Conservation (phyloP, 2,797 vertebrate genomes). For the Tadarida brasiliensis region DNA sequence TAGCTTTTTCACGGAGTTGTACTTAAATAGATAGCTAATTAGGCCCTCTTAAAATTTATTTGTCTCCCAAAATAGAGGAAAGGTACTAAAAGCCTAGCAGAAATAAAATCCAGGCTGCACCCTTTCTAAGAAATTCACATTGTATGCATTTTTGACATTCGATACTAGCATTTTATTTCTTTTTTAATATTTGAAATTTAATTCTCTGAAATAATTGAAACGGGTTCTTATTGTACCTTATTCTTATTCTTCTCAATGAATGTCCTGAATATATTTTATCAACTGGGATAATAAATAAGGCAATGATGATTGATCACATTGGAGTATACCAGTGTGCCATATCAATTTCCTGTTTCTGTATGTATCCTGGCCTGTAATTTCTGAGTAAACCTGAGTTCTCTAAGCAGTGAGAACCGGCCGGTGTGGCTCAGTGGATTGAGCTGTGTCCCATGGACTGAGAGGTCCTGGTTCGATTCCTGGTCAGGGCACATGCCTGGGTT, state of each 20-base stretch:
- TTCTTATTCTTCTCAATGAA: not conserved
- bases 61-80: conserved; percentile 73
- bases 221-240: not conserved
- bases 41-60: conserved; percentile 57
- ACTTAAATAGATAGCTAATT: conserved; percentile 73
- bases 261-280: not conserved
- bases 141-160: conserved; percentile 57
- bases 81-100: conserved; percentile 31
- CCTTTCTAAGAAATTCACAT: conserved; percentile 59
- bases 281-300: not conserved
- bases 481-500: too few species aligned
- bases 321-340: not conserved
- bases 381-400: not conserved
- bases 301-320: not conserved
- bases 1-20: conserved; percentile 47
- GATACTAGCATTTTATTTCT: conserved; percentile 51
- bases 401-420: too few species aligned
- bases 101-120: not conserved
- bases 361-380: not conserved
- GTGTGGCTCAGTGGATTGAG: too few species aligned
- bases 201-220: conserved; percentile 51
- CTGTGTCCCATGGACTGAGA: too few species aligned
- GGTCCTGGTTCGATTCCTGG: too few species aligned
- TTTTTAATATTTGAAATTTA: conserved; percentile 33
- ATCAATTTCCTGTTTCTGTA: not conserved